Evolutionary conservation across 2,113 vertebrate genomes (phyloP).

Genomic region (Lucifuga dentata): DNA sequence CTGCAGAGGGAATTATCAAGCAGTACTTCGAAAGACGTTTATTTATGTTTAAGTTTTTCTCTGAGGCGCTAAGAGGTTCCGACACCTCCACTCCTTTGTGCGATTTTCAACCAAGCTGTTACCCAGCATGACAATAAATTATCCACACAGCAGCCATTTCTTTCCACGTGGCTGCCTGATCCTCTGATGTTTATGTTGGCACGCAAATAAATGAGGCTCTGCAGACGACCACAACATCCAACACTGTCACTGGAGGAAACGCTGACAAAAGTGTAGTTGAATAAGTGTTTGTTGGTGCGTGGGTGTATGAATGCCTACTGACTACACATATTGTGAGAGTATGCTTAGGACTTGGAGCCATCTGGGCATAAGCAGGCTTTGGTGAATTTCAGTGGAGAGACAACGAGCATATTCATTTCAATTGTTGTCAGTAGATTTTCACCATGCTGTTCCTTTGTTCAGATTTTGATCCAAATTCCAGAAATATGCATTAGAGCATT

Average conservation of each 20-base stretch:
- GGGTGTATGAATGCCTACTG: slow-evolving; percentile 36
- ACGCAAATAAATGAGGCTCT: slow-evolving; percentile 46
- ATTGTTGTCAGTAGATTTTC: slow-evolving; percentile 4
- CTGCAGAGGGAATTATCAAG: slow-evolving; percentile 25
- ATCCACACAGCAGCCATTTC: slow-evolving; percentile 46
- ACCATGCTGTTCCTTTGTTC: neutral
- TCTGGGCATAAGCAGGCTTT: slow-evolving; percentile 33
- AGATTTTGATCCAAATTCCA: too few relatives aligned
- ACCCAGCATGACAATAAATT: slow-evolving; percentile 63
- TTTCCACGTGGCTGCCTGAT: slow-evolving; percentile 31
- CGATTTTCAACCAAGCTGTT: slow-evolving; percentile 57
- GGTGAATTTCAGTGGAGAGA: slow-evolving; percentile 9
- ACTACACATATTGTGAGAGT: slow-evolving; percentile 40
- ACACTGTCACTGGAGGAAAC: slow-evolving; percentile 58
- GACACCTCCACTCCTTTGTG: slow-evolving; percentile 45
- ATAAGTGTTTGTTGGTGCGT: slow-evolving; percentile 29
- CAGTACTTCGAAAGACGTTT: slow-evolving; percentile 28
- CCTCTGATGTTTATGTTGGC: slow-evolving; percentile 64
- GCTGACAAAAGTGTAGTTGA: slow-evolving; percentile 34
- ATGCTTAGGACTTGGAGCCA: slow-evolving; percentile 22
- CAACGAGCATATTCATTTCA: slow-evolving; percentile 12
- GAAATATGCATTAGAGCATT: too few relatives aligned
- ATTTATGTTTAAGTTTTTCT: slow-evolving; percentile 60
- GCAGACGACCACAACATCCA: slow-evolving; percentile 56
- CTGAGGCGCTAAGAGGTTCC: slow-evolving; percentile 49